A percentile compares a stretch with the other conserved stretches of the same genome.
Evolutionary conservation across 2,888 invertebrate species (phyloP).

Genomic region (Noctua comes): DNA sequence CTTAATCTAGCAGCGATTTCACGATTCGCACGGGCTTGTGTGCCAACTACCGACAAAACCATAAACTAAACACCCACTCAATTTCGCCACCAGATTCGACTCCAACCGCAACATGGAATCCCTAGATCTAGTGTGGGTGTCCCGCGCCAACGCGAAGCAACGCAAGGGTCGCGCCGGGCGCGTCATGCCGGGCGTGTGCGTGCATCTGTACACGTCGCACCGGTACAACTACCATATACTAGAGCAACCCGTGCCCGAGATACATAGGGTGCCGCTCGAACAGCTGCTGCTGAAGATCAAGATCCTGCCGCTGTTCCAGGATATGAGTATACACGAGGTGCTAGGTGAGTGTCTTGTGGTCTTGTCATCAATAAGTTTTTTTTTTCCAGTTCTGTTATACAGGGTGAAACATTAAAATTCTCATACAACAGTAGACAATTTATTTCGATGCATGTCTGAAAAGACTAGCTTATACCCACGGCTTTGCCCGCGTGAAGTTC

Average conservation of each 20-base stretch:
- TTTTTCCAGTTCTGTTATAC: neutral
- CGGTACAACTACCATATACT: constrained; percentile 92
- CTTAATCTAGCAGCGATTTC: too few species aligned
- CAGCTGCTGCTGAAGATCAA: constrained; percentile 94
- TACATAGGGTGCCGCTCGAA: constrained; percentile 96
- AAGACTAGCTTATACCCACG: too few species aligned
- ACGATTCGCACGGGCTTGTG: too few species aligned
- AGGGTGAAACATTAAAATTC: neutral
- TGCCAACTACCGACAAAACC: too few species aligned
- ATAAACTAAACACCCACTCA: neutral
- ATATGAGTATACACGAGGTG: constrained; percentile 88
- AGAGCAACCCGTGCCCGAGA: constrained; percentile 96
- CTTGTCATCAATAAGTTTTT: neutral
- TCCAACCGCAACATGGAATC: constrained; percentile 96
- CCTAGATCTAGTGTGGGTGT: constrained; percentile 96
- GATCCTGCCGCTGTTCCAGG: constrained; percentile 90
- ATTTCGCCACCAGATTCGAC: constrained; percentile 90
- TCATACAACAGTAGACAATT: neutral
- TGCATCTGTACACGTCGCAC: constrained; percentile 95
- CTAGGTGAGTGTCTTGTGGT: constrained; percentile 80
- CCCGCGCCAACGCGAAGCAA: constrained; percentile 97
- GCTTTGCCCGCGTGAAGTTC: too few species aligned
- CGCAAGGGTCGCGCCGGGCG: constrained; percentile 97
- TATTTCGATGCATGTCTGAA: neutral
- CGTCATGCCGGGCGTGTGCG: constrained; percentile 96